phyloP scores from a whole-genome alignment of 2,113 vertebrate genomes.

The Dicrurus megarhynchus region DNA sequence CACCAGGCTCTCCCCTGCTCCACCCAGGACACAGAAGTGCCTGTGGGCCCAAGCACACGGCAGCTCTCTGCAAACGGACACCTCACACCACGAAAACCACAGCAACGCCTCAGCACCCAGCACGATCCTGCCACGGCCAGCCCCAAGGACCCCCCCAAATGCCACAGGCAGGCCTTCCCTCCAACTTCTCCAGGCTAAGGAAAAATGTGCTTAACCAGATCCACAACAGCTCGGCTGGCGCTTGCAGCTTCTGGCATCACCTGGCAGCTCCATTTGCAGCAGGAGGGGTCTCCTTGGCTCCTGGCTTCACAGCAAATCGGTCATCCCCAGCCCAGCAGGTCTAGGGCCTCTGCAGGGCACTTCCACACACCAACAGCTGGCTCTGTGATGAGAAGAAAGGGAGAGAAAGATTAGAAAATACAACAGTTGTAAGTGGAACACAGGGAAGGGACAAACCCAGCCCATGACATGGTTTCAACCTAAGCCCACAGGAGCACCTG shows the following conservation, averaged over 20 bases:
- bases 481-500: not conserved
- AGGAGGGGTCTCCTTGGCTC: not conserved
- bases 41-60: not conserved
- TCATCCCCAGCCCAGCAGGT: not conserved
- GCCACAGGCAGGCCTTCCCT: not conserved
- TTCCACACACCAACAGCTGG: not conserved
- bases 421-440: not conserved
- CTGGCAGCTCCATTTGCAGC: not conserved
- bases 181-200: not conserved
- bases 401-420: not conserved
- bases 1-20: not conserved
- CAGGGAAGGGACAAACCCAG: not conserved
- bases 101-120: not conserved
- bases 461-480: not conserved
- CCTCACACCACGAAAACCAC: fast-evolving
- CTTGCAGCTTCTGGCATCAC: not conserved
- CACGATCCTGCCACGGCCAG: not conserved
- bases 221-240: not conserved
- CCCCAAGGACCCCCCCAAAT: not conserved
- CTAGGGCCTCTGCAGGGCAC: not conserved
- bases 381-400: not conserved
- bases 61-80: not conserved
- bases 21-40: not conserved
- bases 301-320: not conserved
- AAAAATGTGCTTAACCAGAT: not conserved